Evolutionary conservation across 2,113 vertebrate genomes (phyloP).

Genomic region (Heterochromis multidens): DNA sequence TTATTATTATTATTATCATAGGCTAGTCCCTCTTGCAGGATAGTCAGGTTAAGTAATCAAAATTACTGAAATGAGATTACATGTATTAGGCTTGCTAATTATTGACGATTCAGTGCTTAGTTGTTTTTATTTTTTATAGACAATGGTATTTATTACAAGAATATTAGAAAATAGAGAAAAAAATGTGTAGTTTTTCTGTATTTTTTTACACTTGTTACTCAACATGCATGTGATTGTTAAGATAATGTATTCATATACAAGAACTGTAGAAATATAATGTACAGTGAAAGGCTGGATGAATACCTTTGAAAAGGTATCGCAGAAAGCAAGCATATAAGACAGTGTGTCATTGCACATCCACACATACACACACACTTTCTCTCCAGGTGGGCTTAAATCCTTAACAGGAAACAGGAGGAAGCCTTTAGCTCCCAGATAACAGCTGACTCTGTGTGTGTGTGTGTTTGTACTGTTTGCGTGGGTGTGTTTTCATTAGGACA

Average conservation of each 20-base stretch:
- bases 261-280: background rate
- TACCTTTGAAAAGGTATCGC: background rate
- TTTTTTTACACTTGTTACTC: background rate
- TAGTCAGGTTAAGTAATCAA: no score
- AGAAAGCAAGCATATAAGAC: background rate
- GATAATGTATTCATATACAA: background rate
- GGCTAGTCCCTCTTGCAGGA: no score
- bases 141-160: background rate
- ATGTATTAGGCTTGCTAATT: no score
- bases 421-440: constrained; percentile 1
- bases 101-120: background rate
- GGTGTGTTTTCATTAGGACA: constrained; percentile 62
- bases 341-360: background rate
- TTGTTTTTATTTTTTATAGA: background rate
- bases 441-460: background rate
- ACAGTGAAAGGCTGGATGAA: background rate
- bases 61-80: no score
- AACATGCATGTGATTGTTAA: background rate
- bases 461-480: background rate
- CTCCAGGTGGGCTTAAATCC: constrained; percentile 26
- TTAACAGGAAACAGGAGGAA: constrained; percentile 22
- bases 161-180: background rate
- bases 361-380: background rate
- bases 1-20: no score
- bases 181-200: no score